A percentile compares a stretch with the other conserved stretches of the same genome.
These are phyloP conservation scores for Pachypanchax playfairii DNA, from an alignment of 2,113 vertebrate genomes.

Conservation along the genomic window DNA sequence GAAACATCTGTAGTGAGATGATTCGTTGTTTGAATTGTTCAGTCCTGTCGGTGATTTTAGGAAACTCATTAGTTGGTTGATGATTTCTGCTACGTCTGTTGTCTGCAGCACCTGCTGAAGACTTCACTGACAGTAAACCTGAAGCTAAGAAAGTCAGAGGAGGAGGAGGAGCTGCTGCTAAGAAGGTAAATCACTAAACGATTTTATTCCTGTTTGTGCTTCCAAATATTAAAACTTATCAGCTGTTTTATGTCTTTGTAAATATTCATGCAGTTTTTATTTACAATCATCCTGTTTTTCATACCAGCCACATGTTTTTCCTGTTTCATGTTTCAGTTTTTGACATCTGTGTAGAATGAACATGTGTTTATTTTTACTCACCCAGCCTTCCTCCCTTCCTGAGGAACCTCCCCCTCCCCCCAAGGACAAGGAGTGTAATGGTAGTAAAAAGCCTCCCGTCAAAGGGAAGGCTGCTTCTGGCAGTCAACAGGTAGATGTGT, in stretches of 20 bases:
- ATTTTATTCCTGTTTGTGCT: background rate
- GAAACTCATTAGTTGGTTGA: no score
- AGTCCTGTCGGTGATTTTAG: no score
- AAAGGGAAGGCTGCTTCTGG: constrained; percentile 78
- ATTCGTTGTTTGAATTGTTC: no score
- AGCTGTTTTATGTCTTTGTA: no score
- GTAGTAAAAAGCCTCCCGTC: constrained; percentile 76
- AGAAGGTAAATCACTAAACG: constrained; percentile 90
- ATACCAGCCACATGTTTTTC: no score
- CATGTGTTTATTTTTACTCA: constrained; percentile 50
- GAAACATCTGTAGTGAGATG: no score
- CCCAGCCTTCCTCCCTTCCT: constrained; percentile 70
- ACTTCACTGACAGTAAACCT: constrained; percentile 84
- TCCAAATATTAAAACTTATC: background rate
- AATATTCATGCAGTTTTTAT: no score
- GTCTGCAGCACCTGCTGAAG: constrained; percentile 76
- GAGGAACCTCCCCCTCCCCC: constrained; percentile 70
- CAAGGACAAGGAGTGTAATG: constrained; percentile 83
- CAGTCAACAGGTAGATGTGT: constrained; percentile 80
- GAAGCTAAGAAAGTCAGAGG: constrained; percentile 87
- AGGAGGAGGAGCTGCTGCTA: constrained; percentile 80
- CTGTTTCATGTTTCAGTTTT: background rate
- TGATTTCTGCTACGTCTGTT: constrained; percentile 22
- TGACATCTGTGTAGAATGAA: constrained; percentile 29
- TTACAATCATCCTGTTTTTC: no score